Evolutionary conservation across 2,888 invertebrate genomes (phyloP).

Genomic region (Drosophila stalkeri): DNA sequence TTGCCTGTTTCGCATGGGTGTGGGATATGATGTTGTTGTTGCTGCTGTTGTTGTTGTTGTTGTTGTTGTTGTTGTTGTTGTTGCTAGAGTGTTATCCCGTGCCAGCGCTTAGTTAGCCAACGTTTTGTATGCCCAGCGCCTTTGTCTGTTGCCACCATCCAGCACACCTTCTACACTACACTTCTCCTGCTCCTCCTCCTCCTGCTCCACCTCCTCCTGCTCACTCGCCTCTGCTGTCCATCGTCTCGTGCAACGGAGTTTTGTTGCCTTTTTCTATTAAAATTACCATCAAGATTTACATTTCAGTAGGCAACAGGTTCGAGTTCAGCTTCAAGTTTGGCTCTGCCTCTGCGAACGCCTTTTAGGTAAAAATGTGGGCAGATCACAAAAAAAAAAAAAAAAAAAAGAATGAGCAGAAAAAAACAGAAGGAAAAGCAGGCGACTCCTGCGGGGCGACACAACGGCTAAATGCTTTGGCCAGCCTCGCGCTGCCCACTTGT

Average conservation of each 20-base stretch:
- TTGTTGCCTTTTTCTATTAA: slow-evolving; percentile 76
- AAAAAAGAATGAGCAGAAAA: neutral
- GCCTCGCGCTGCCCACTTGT: slow-evolving; percentile 67
- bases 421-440: slow-evolving; percentile 20
- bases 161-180: neutral
- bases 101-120: slow-evolving; percentile 75
- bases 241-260: slow-evolving; percentile 38
- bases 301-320: slow-evolving; percentile 81
- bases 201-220: no score
- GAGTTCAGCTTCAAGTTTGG: slow-evolving; percentile 35
- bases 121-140: slow-evolving; percentile 76
- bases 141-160: slow-evolving; percentile 39
- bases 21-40: slow-evolving; percentile 43
- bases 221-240: slow-evolving; percentile 2
- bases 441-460: slow-evolving; percentile 27
- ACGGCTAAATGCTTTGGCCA: slow-evolving; percentile 61
- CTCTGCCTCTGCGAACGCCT: slow-evolving; percentile 48
- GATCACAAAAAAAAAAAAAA: slow-evolving; percentile 31
- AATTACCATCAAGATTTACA: slow-evolving; percentile 83
- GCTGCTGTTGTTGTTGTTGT: slow-evolving; percentile 35
- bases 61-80: slow-evolving; percentile 24
- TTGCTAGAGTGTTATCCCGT: slow-evolving; percentile 69
- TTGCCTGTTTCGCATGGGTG: slow-evolving; percentile 69
- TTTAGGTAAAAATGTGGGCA: slow-evolving; percentile 75
- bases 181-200: neutral